phyloP scores from a whole-genome alignment of 2,888 invertebrate species.

The Brenthis ino region DNA sequence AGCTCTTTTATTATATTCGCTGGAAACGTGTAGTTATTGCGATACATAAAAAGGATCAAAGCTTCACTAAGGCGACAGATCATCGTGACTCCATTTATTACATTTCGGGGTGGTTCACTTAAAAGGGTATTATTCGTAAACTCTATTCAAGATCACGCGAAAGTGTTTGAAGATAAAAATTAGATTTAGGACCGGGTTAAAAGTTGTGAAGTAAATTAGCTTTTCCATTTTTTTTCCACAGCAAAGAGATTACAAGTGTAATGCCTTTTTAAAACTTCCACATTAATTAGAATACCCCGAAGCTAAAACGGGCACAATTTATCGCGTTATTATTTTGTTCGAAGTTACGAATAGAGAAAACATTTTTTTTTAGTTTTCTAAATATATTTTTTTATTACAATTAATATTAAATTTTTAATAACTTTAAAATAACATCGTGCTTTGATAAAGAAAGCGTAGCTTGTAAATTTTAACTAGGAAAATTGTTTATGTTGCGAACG shows the following conservation, averaged over 20 bases:
- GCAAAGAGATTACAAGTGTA: constrained; percentile 33
- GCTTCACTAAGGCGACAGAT: constrained; percentile 12
- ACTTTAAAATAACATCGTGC: neutral
- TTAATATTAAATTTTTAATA: constrained; percentile 1
- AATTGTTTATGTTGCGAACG: neutral
- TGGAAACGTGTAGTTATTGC: constrained; percentile 11
- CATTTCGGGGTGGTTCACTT: constrained; percentile 9
- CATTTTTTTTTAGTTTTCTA: neutral
- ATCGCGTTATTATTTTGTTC: constrained; percentile 1
- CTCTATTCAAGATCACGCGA: constrained; percentile 37
- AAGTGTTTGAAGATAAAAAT: constrained; percentile 44
- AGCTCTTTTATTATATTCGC: constrained; percentile 7
- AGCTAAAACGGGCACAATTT: constrained; percentile 7
- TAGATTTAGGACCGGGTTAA: constrained; percentile 41
- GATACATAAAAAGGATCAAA: constrained; percentile 14
- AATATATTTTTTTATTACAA: neutral
- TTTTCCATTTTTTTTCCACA: constrained; percentile 32
- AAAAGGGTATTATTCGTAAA: constrained; percentile 24
- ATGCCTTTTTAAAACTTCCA: constrained; percentile 32
- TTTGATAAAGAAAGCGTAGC: neutral
- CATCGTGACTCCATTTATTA: constrained; percentile 6
- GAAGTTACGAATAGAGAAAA: neutral
- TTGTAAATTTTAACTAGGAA: neutral
- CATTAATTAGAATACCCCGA: constrained; percentile 18
- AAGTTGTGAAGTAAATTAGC: constrained; percentile 39